Conservation (phyloP, 2,113 vertebrate genomes). For the Callithrix jacchus region DNA sequence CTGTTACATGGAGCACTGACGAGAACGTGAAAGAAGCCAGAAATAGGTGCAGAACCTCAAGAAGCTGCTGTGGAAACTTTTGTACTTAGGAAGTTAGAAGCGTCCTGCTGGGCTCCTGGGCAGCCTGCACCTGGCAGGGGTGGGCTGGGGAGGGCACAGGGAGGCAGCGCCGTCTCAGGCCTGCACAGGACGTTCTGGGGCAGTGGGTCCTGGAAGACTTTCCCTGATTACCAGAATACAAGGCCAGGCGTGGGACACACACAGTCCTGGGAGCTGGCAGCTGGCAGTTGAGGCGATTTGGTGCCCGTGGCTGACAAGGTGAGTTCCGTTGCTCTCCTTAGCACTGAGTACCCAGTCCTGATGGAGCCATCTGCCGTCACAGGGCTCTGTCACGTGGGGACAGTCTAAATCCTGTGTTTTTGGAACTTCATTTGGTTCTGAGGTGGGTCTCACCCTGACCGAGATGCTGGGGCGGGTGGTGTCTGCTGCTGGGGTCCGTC, state of each 20-base stretch:
- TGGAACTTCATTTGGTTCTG: neutral
- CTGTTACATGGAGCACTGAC: rapidly evolving
- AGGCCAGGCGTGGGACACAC: neutral
- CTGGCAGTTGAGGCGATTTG: neutral
- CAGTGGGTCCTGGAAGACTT: neutral
- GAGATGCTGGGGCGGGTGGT: rapidly evolving
- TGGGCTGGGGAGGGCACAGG: neutral
- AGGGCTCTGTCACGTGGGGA: neutral
- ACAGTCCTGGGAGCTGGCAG: neutral
- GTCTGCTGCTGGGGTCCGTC: neutral
- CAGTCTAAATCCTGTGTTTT: neutral
- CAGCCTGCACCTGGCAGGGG: neutral
- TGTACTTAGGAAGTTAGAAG: neutral
- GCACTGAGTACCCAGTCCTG: neutral
- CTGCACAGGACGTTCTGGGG: neutral
- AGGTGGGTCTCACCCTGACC: neutral
- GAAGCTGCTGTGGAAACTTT: rapidly evolving
- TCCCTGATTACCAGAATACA: neutral
- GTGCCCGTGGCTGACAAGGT: neutral
- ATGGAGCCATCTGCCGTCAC: too few species aligned
- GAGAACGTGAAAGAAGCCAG: neutral
- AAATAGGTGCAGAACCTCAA: rapidly evolving
- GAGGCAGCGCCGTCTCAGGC: neutral
- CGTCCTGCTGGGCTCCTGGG: neutral
- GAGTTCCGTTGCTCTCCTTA: neutral